Evolutionary conservation across 2,888 invertebrate species (phyloP), one percentile per base, ranked within the genome.

Genomic region (Brenthis hecate): DNA sequence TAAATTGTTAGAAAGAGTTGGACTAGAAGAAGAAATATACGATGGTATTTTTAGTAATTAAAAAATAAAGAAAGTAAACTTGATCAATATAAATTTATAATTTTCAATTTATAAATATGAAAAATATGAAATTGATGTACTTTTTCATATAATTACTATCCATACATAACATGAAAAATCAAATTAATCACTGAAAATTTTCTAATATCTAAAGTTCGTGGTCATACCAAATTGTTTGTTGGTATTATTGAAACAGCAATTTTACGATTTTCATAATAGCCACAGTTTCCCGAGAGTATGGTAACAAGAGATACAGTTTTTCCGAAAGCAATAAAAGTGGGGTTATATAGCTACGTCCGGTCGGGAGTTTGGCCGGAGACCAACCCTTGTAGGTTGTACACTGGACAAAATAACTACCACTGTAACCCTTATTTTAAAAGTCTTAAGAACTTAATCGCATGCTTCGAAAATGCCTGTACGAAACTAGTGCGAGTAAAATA

Each of bases 251-350:
- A 62, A 51, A 65, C 62, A 61, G 61, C 65, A 54, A 65, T 63
- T 53, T 71, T 71, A 66, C 66, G 65, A 64, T 67, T 71, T 71
- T 68, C 67, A 65, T 73, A 71, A 73, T 61, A 67, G 71, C 68
- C 66, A 65, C 68, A 70, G 66, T 72, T 78, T 72, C 77, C 75
- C 77, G 76, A 69, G 76, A 76, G 71, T 77, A 78, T 77, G 76
- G 78, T 80, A 82, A 83, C 80, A 83, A 83, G 81, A 85, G 82
- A 87, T 86, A 86, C 83, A 85, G 87, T 86, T 88, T 89, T 88
- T 88, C 88, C 86, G 82, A 80, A 85, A 87, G 89, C 88, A 84
- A 91, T 92, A 91, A 92, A 90, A 86, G 79, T 81, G 78, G 81
- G 83, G 84, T 84, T 85, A 86, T 91, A 89, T 88, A 85, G 79